Conservation (phyloP, 2,113 vertebrate species). For the Rhineura floridana region DNA sequence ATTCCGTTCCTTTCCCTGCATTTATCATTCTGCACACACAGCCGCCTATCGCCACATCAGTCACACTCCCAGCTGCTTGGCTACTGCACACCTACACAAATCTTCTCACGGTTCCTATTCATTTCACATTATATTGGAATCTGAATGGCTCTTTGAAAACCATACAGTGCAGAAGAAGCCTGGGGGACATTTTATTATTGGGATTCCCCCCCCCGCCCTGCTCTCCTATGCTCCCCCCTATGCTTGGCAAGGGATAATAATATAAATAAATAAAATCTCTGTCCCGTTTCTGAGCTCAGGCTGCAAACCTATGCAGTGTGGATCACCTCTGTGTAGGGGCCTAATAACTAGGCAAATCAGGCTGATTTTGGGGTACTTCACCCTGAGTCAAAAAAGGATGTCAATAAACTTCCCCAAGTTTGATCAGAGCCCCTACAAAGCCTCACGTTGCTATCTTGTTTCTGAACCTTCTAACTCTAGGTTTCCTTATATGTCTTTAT, state of each 20-base stretch:
- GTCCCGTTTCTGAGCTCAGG: background rate
- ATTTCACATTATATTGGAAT: constrained; percentile 41
- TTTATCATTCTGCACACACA: constrained; percentile 62
- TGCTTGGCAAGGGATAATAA: background rate
- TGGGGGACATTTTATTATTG: background rate
- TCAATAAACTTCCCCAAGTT: too few species aligned
- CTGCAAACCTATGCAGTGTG: background rate
- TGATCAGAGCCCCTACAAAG: too few species aligned
- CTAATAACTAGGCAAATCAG: too few species aligned
- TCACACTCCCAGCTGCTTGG: constrained; percentile 60
- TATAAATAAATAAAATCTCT: background rate
- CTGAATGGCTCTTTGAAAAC: constrained; percentile 40
- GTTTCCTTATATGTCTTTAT: too few species aligned
- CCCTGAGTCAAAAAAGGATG: too few species aligned
- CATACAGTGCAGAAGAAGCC: background rate
- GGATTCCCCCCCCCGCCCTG: background rate
- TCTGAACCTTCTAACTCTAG: too few species aligned
- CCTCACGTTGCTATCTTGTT: too few species aligned
- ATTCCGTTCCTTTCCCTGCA: constrained; percentile 15
- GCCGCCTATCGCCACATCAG: constrained; percentile 64
- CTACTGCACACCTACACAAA: constrained; percentile 62
- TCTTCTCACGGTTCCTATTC: constrained; percentile 54
- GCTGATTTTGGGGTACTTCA: too few species aligned
- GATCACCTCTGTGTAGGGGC: too few species aligned
- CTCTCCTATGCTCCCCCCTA: background rate